Evolutionary conservation across 2,797 vertebrate genomes (phyloP).

Genomic region (Sebastes hopkinsi): DNA sequence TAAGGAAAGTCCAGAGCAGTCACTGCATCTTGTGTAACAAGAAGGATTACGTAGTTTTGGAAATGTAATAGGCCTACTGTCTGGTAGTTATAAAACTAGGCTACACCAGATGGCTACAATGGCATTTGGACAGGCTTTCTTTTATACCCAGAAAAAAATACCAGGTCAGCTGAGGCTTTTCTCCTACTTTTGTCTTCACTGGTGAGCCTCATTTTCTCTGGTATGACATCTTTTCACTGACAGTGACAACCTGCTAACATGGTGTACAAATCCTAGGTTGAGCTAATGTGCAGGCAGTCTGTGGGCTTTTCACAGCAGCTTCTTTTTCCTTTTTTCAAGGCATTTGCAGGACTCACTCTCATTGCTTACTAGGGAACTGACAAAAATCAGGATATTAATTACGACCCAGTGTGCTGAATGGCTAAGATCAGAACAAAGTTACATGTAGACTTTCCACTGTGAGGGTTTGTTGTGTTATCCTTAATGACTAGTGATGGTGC

Average conservation of each 20-base stretch:
- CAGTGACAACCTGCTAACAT: neutral
- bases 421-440: neutral
- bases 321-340: neutral
- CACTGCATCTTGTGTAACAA: neutral
- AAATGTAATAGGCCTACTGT: neutral
- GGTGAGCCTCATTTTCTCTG: neutral
- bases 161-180: slow-evolving; percentile 13
- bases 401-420: neutral
- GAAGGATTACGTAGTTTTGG: neutral
- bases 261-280: neutral
- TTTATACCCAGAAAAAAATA: neutral
- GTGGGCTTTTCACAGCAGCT: neutral
- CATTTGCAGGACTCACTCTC: neutral
- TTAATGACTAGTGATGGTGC: too few relatives aligned
- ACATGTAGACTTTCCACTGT: too few relatives aligned
- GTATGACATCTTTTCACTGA: neutral
- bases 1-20: neutral
- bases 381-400: neutral
- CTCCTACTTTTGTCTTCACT: neutral
- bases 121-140: slow-evolving; percentile 9
- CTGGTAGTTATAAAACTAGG: neutral
- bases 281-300: neutral
- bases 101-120: slow-evolving; percentile 10
- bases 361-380: neutral
- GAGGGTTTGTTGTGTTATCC: too few relatives aligned